Percentiles rank a stretch among this genome's conserved stretches.
Evolutionary conservation across 2,113 vertebrate species (phyloP).

Genomic region (Numida meleagris): DNA sequence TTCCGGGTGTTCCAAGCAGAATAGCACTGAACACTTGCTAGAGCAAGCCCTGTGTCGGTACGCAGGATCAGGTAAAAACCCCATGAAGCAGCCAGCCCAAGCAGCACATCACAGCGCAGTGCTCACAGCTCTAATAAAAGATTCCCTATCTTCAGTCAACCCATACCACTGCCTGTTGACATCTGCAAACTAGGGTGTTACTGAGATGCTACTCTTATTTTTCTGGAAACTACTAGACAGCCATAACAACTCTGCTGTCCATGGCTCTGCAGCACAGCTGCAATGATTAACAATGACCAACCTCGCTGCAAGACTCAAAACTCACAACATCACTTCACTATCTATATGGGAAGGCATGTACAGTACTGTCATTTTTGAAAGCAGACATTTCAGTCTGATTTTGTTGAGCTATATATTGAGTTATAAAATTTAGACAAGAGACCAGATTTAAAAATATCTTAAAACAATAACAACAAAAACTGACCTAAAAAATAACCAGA

Average conservation of each 20-base stretch:
- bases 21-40: not conserved
- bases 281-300: not conserved
- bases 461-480: not conserved
- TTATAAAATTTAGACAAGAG: not conserved
- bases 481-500: not conserved
- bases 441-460: not conserved
- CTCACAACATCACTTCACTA: not conserved
- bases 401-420: not conserved
- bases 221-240: not conserved
- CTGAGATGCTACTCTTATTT: not conserved
- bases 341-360: not conserved
- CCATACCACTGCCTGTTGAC: not conserved
- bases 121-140: not conserved
- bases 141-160: not conserved
- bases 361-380: not conserved
- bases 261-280: not conserved
- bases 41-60: not conserved
- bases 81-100: not conserved
- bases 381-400: conserved; percentile 1
- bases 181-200: not conserved
- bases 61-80: not conserved
- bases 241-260: not conserved
- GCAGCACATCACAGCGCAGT: not conserved
- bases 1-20: not conserved
- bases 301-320: not conserved